Evolutionary conservation across 2,797 vertebrate genomes (phyloP).

Genomic region (Eulemur coronatus): DNA sequence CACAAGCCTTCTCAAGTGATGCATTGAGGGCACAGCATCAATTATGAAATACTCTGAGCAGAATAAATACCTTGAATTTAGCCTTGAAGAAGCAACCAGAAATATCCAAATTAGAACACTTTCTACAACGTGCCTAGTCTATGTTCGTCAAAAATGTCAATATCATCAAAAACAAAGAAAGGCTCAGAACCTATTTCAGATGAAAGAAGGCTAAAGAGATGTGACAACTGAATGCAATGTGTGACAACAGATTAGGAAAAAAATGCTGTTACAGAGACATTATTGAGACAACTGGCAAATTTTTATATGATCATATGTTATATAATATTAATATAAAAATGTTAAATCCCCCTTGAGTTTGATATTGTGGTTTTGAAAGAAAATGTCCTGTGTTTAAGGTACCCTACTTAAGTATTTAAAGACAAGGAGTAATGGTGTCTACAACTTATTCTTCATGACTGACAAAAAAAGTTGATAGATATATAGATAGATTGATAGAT

Average conservation of each 20-base stretch:
- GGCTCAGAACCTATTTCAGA: background rate
- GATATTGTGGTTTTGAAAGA: background rate
- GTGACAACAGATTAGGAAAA: background rate
- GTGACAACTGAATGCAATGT: too few species aligned
- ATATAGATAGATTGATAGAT: background rate
- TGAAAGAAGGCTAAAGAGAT: background rate
- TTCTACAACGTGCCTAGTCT: background rate
- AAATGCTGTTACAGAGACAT: background rate
- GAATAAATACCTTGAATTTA: background rate
- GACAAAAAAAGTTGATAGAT: background rate
- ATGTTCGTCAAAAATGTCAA: background rate
- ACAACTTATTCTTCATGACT: background rate
- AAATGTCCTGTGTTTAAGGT: background rate
- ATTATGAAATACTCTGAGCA: background rate
- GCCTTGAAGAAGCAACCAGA: background rate
- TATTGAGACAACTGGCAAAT: background rate
- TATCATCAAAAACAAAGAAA: background rate
- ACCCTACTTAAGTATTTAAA: background rate
- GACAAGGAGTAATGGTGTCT: background rate
- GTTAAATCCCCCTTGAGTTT: background rate
- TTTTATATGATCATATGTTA: background rate
- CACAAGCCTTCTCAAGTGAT: background rate
- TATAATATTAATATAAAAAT: background rate
- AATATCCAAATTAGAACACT: background rate
- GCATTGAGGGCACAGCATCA: background rate